These are phyloP conservation scores for Lasioglossum leucozonium DNA, from an alignment of 2,888 invertebrate genomes.

Conservation along the genomic window DNA sequence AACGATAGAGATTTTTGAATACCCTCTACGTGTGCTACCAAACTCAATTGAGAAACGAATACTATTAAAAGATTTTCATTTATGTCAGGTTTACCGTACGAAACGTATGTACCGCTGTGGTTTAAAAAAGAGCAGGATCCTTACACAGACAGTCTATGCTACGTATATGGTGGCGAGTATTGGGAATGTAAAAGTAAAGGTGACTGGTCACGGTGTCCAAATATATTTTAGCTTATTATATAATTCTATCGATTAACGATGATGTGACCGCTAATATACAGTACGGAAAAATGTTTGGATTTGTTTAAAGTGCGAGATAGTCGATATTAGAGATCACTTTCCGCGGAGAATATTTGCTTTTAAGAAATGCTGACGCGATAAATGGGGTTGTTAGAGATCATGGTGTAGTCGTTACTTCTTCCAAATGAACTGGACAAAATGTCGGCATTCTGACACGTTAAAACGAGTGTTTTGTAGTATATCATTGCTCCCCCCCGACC, in stretches of 20 bases:
- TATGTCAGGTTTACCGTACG: slow-evolving; percentile 87
- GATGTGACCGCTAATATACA: slow-evolving; percentile 66
- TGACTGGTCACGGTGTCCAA: slow-evolving; percentile 96
- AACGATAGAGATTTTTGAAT: neutral
- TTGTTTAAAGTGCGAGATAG: slow-evolving; percentile 64
- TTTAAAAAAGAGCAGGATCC: slow-evolving; percentile 93
- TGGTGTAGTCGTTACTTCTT: slow-evolving; percentile 68
- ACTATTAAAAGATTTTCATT: slow-evolving; percentile 25
- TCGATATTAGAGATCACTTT: slow-evolving; percentile 62
- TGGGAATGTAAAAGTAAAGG: slow-evolving; percentile 95
- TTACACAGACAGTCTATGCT: slow-evolving; percentile 89
- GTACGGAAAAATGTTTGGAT: slow-evolving; percentile 63
- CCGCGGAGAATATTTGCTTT: slow-evolving; percentile 61
- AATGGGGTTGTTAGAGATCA: slow-evolving; percentile 64
- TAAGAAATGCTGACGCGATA: slow-evolving; percentile 65
- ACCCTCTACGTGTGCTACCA: neutral
- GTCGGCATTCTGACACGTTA: slow-evolving; percentile 60
- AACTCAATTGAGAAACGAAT: neutral
- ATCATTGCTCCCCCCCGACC: slow-evolving; percentile 31
- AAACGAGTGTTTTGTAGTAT: slow-evolving; percentile 58
- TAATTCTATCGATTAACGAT: slow-evolving; percentile 65
- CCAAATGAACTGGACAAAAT: slow-evolving; percentile 63
- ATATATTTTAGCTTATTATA: slow-evolving; percentile 89
- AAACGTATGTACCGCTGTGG: slow-evolving; percentile 94
- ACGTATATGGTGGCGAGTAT: slow-evolving; percentile 94